Percentiles rank a stretch among this genome's conserved stretches.
phyloP scores from a whole-genome alignment of 1,140 invertebrate genomes.

The Tribolium madens region DNA sequence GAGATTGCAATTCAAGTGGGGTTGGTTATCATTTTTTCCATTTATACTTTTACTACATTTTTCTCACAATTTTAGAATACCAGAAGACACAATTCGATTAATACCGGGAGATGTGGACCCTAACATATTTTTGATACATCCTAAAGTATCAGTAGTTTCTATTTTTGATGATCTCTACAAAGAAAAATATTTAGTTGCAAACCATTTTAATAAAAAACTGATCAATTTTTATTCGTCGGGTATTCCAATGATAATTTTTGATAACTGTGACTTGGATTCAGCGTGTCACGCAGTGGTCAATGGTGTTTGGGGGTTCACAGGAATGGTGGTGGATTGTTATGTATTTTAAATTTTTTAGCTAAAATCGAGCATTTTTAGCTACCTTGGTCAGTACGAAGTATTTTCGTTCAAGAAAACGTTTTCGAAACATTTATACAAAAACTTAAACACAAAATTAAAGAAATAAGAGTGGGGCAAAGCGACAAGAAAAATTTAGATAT shows the following conservation, averaged over 20 bases:
- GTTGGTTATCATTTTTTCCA: conserved; percentile 48
- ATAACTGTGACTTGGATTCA: conserved; percentile 72
- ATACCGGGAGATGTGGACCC: conserved; percentile 45
- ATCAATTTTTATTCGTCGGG: conserved; percentile 47
- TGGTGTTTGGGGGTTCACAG: conserved; percentile 70
- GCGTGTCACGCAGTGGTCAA: conserved; percentile 70
- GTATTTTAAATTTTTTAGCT: conserved; percentile 11
- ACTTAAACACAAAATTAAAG: conserved; percentile 65
- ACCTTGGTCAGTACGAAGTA: conserved; percentile 68
- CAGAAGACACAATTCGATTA: conserved; percentile 46
- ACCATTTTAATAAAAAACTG: conserved; percentile 45
- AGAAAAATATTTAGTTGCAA: conserved; percentile 39
- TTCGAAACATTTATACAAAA: conserved; percentile 67
- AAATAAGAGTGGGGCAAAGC: conserved; percentile 66
- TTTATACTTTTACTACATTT: neutral
- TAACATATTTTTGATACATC: conserved; percentile 45
- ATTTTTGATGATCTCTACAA: conserved; percentile 48
- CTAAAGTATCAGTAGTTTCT: conserved; percentile 41
- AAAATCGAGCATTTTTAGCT: conserved; percentile 64
- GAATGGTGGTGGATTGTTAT: conserved; percentile 66
- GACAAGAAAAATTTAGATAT: conserved; percentile 65
- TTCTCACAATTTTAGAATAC: conserved; percentile 50
- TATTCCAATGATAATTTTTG: conserved; percentile 70
- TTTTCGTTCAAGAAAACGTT: conserved; percentile 71
- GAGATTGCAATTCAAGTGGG: conserved; percentile 58